These are phyloP conservation scores for Dicycla oo DNA, from an alignment of 2,888 invertebrate genomes.

Conservation along the genomic window DNA sequence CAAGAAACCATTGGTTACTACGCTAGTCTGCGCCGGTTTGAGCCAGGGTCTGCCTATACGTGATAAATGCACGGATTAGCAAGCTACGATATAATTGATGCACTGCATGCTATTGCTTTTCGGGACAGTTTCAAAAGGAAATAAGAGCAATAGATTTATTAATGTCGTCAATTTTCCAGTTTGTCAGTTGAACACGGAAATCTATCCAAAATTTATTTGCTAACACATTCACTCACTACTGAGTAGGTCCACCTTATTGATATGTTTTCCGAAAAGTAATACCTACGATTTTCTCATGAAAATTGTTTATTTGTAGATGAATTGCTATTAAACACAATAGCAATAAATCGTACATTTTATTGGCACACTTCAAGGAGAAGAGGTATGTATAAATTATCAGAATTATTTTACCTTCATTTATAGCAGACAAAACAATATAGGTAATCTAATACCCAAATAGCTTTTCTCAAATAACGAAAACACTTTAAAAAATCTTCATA, in stretches of 20 bases:
- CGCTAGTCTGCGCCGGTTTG: conserved; percentile 14
- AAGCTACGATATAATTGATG: conserved; percentile 39
- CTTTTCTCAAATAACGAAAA: background rate
- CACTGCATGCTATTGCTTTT: conserved; percentile 8
- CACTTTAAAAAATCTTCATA: background rate
- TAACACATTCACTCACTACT: background rate
- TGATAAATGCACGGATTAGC: conserved; percentile 61
- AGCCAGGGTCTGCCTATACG: conserved; percentile 34
- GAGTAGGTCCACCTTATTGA: conserved; percentile 1
- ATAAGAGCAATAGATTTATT: background rate
- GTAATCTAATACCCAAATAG: background rate
- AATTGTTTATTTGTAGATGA: conserved; percentile 10
- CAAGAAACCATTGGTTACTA: conserved; percentile 66
- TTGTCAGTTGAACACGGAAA: conserved; percentile 7
- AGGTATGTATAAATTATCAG: background rate
- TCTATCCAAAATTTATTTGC: conserved; percentile 13
- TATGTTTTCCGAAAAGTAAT: conserved; percentile 27
- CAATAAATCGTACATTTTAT: conserved; percentile 35
- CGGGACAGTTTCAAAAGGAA: conserved; percentile 8
- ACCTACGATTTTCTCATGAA: background rate
- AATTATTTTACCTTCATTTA: conserved; percentile 7
- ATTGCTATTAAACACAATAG: too few species aligned
- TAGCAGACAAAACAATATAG: conserved; percentile 23
- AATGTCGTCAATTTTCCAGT: conserved; percentile 7
- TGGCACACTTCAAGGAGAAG: background rate